Base-by-base conservation (phyloP, 2,888 invertebrate genomes). In the Buathra laborator region DNA sequence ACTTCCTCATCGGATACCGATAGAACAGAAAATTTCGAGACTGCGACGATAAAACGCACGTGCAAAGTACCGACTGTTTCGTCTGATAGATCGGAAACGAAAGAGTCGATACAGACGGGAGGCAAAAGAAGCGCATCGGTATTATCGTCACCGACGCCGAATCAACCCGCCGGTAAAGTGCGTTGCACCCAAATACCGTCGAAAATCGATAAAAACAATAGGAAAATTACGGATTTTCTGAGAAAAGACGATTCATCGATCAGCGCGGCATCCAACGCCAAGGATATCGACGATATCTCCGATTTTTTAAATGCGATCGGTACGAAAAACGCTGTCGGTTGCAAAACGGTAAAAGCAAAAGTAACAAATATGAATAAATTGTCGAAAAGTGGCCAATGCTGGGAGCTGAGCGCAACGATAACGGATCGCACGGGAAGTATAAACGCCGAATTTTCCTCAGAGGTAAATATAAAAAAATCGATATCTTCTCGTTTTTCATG, bases 311-410 rank as follows among this genome's bases (percentile, higher is more conserved):
- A 87, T 32, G 80, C 89, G n/a, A 82, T 86, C 14, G 32, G 87
- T 0, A 87, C 71, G 2, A 78, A 71, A 6, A 44, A 79, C 43
- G 76, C 68, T 3, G 79, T 76, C 4, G 29, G 29, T 6, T 84
- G 37, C 19, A 91, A 81, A 80, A 95, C 93, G 86, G 94, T 96
- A 0, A 95, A 95, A 89, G 96, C 94, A 0, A 95, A 95, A 89
- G 95, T 96, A 78, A 94, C 95, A 89, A 94, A 93, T 71, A 91
- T 96, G 6, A 95, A 95, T 6, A 96, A 95, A 89, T 91, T 96
- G 84, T 94, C 94, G 0, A 94, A 95, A 1, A 94, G 94, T 14
- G 94, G 95, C 85, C 93, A 94, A 0, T 94, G 93, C 0, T 96
- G 96, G 95, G 94, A 94, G 89, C 92, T 96, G 43, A 94, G 94